phyloP scores from a whole-genome alignment of 2,113 vertebrate genomes.

The Mobula hypostoma region DNA sequence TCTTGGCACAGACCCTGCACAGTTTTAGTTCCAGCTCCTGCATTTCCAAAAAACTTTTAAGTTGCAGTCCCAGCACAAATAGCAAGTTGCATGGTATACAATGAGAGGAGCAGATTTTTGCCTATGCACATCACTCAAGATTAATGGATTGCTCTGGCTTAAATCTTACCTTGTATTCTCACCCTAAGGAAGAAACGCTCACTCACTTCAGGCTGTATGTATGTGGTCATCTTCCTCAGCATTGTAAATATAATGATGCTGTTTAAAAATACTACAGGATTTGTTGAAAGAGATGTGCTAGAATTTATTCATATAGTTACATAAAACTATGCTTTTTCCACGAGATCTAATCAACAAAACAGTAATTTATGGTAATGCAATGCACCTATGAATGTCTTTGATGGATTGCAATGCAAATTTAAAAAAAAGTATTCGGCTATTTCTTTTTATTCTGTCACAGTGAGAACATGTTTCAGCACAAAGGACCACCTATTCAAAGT shows the following conservation, averaged over 20 bases:
- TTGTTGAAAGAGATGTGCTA: neutral
- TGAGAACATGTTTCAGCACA: too few relatives aligned
- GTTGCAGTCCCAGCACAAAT: neutral
- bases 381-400: slow-evolving; percentile 1
- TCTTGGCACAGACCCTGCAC: neutral
- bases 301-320: neutral
- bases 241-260: neutral
- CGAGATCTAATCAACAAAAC: neutral
- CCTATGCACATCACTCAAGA: neutral
- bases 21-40: neutral
- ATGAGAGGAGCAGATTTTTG: neutral
- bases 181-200: neutral
- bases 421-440: too few relatives aligned
- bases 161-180: neutral
- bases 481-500: neutral
- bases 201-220: neutral
- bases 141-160: neutral
- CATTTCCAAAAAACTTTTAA: neutral
- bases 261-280: neutral
- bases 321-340: neutral
- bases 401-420: neutral
- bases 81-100: neutral
- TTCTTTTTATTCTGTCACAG: neutral
- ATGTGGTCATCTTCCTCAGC: neutral
- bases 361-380: too few relatives aligned